Conservation (phyloP, 2,797 vertebrate genomes). For the Sphaeramia orbicularis region DNA sequence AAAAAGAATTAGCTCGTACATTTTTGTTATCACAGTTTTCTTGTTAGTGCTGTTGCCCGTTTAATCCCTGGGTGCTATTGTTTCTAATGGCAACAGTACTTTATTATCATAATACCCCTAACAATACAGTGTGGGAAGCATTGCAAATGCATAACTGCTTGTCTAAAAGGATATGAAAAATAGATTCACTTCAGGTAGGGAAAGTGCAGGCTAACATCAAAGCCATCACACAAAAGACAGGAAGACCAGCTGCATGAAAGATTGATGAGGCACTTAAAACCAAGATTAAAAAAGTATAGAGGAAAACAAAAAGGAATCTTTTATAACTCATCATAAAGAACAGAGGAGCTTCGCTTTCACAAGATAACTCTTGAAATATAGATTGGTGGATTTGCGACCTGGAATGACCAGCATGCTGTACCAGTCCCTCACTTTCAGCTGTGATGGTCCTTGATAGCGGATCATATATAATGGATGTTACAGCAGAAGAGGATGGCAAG, state of each 20-base stretch:
- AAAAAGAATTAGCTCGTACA: too few relatives aligned
- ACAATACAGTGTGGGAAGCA: constrained; percentile 23
- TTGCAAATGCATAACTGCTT: constrained; percentile 51
- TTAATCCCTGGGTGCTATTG: constrained; percentile 6
- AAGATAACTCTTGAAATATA: constrained; percentile 84
- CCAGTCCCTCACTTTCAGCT: constrained; percentile 56
- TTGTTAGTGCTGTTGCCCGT: constrained; percentile 5
- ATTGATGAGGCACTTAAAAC: constrained; percentile 84
- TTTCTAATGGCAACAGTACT: not conserved
- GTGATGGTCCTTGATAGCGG: constrained; percentile 85
- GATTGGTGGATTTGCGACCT: constrained; percentile 83
- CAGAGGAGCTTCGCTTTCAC: constrained; percentile 55
- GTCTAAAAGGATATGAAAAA: constrained; percentile 75
- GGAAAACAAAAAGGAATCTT: constrained; percentile 79
- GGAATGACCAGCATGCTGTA: constrained; percentile 76
- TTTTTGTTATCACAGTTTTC: not conserved
- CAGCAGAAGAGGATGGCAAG: constrained; percentile 63
- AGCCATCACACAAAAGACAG: constrained; percentile 77
- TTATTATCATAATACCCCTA: constrained; percentile 32
- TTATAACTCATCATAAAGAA: constrained; percentile 77
- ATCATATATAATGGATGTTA: constrained; percentile 91
- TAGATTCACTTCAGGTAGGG: constrained; percentile 75
- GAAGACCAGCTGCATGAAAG: constrained; percentile 74
- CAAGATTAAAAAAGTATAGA: constrained; percentile 77
- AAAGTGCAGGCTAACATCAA: constrained; percentile 79